Conservation (phyloP, 1,140 invertebrate genomes). For the Drosophila ficusphila region DNA sequence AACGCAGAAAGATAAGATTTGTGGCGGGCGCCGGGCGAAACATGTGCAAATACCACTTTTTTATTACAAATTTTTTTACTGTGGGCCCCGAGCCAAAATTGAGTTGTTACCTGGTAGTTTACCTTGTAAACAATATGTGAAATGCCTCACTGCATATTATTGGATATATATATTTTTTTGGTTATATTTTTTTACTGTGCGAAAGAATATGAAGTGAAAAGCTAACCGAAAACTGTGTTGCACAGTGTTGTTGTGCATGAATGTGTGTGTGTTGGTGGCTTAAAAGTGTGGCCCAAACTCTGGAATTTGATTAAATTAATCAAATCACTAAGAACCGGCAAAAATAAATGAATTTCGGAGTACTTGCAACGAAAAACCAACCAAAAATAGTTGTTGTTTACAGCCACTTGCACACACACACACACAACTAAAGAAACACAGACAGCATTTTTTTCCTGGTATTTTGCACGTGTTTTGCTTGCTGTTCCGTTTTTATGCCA, state of each 20-base stretch:
- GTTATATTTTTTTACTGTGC: conserved; percentile 36
- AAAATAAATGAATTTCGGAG: neutral
- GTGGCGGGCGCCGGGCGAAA: conserved; percentile 44
- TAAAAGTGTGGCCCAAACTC: neutral
- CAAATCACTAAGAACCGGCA: neutral
- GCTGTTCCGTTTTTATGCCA: neutral
- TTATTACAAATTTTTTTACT: conserved; percentile 55
- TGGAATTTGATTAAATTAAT: neutral
- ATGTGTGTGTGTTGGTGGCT: conserved; percentile 19
- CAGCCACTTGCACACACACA: conserved; percentile 12
- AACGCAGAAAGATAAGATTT: conserved; percentile 29
- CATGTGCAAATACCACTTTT: conserved; percentile 45
- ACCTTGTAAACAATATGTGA: conserved; percentile 21
- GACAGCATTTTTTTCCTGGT: conserved; percentile 17
- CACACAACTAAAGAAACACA: neutral
- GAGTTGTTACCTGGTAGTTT: neutral
- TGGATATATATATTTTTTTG: conserved; percentile 15
- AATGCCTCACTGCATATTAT: neutral
- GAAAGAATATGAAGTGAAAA: neutral
- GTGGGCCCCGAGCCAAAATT: conserved; percentile 22
- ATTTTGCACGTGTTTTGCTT: conserved; percentile 51
- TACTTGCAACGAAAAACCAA: neutral
- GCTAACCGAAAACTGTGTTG: conserved; percentile 8
- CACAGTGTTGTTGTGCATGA: conserved; percentile 22
- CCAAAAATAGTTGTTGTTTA: conserved; percentile 26